Base-by-base conservation (phyloP, 2,888 invertebrate genomes). In the Brachypalpus laphriformis region DNA sequence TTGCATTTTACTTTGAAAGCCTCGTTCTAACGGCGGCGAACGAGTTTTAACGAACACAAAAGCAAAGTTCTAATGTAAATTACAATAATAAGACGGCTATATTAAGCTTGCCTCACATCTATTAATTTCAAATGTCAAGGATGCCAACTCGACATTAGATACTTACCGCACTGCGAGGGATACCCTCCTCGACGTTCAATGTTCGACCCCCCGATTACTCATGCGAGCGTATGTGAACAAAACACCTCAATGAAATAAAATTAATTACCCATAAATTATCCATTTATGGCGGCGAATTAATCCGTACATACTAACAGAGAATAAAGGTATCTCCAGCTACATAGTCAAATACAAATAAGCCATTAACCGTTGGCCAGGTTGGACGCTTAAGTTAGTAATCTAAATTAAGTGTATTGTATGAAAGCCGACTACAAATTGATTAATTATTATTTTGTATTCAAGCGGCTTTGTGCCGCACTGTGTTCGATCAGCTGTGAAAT, bases 211-310 rank as follows among this genome's bases (percentile, higher is more conserved):
- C 8, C 45, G 59, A 77, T 74, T 78, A 83, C 70, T 85, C 78
- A 80, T 71, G 51, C 63, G 22, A 51, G 9, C 31, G 20, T 40
- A 61, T 65, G 25, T 28, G 74, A 63, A 34, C 72, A 42, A 74
- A 68, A 56, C 71, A 72, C 59, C 28, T 78, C 72, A 74, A 70
- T 80, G 34, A 83, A 75, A 80, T 70, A 25, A 65, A 80, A 80
- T 75, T 85, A 85, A 85, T 75, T 80, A 75, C 63, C 49, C 74
- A 74, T 83, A 70, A 83, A 83, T 74, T 83, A 83, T 14, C 59
- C 77, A 78, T 80, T 75, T 71, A 80, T 59, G 42, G 70, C 59
- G 37, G 70, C 57, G 54, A 25, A 20, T 65, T 63, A 51, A 72
- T 66, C 31, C 70, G 28, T n/a, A 74, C 31, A 11, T 11, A 37